A percentile compares a stretch with the other conserved stretches of the same genome.
Evolutionary conservation across 2,113 vertebrate genomes (phyloP).

Genomic region (Isichthys henryi): DNA sequence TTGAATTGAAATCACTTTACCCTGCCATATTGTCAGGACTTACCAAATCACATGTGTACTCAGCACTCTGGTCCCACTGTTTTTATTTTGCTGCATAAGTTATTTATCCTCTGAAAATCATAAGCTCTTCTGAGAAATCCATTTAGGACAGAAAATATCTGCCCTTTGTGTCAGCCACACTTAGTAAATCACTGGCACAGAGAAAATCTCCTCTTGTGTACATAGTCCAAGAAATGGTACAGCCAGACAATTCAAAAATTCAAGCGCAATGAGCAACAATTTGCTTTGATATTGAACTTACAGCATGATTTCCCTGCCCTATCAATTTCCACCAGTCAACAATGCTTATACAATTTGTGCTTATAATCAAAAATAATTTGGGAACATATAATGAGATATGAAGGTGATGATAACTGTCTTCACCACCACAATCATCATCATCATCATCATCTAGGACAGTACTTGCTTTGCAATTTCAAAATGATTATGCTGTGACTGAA

Average conservation of each 20-base stretch:
- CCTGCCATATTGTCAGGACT: conserved; percentile 42
- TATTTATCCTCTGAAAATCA: conserved; percentile 28
- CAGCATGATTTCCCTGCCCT: background rate
- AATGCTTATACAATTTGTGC: background rate
- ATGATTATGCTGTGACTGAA: background rate
- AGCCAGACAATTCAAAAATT: background rate
- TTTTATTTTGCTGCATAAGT: conserved; percentile 6
- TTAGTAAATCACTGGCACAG: background rate
- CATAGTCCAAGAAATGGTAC: background rate
- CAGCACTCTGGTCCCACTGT: conserved; percentile 4
- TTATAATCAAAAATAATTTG: background rate
- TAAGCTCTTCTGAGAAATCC: conserved; percentile 25
- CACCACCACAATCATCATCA: background rate
- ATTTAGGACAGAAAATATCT: conserved; percentile 22
- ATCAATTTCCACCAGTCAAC: background rate
- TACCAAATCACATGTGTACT: conserved; percentile 55
- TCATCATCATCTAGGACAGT: background rate
- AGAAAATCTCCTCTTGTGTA: background rate
- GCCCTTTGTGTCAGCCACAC: conserved; percentile 7
- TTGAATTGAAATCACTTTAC: conserved; percentile 59
- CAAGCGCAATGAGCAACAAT: background rate
- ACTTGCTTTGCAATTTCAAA: background rate
- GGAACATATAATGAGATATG: background rate
- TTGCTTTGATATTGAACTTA: background rate
- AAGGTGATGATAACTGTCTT: background rate